phyloP scores from a whole-genome alignment of 2,888 invertebrate species.

The Zygogramma bicolorata region DNA sequence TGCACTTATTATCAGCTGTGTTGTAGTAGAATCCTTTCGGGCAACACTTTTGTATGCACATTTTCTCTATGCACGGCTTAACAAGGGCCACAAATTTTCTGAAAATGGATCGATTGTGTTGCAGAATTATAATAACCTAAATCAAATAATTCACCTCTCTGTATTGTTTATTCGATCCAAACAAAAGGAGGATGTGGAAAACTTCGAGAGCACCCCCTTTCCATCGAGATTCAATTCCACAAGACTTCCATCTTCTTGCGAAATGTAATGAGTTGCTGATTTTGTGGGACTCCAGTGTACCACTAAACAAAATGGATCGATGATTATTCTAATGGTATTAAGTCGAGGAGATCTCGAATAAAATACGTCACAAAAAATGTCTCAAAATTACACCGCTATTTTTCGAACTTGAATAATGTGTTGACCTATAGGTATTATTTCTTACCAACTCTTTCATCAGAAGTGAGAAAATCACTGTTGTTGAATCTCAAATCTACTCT shows the following conservation, averaged over 20 bases:
- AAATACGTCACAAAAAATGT: no score
- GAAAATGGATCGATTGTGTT: not conserved
- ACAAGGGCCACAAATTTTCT: conserved; percentile 32
- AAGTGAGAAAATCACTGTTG: conserved; percentile 1
- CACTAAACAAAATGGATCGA: conserved; percentile 1
- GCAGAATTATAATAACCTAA: not conserved
- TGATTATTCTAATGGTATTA: not conserved
- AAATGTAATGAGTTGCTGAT: conserved; percentile 14
- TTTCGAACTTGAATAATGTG: no score
- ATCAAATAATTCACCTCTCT: conserved; percentile 5
- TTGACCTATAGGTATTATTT: no score
- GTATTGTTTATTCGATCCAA: conserved; percentile 21
- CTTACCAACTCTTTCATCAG: conserved; percentile 20
- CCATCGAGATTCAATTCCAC: conserved; percentile 11
- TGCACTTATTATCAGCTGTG: conserved; percentile 22
- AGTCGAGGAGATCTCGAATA: no score
- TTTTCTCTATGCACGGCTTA: conserved; percentile 38
- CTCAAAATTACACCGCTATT: no score
- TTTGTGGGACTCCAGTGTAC: conserved; percentile 20
- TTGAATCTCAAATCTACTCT: conserved; percentile 17
- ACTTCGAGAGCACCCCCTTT: not conserved
- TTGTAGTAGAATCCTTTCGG: conserved; percentile 34
- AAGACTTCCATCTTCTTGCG: conserved; percentile 26
- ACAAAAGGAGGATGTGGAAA: conserved; percentile 22
- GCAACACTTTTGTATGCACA: conserved; percentile 46